These are phyloP conservation scores for Oncorhynchus mykiss DNA, from an alignment of 2,113 vertebrate species.

Conservation along the genomic window DNA sequence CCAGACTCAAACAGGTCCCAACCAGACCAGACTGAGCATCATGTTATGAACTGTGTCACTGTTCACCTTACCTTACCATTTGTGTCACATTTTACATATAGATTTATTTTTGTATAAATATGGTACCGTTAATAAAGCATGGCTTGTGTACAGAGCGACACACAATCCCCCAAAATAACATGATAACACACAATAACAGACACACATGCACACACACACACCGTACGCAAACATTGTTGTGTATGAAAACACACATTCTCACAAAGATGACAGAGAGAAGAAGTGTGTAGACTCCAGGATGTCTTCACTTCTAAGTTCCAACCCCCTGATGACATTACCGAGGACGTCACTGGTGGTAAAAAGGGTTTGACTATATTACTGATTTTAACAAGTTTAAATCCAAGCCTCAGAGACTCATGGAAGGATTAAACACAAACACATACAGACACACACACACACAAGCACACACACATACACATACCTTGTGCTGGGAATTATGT, in stretches of 20 bases:
- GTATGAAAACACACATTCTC: slow-evolving; percentile 55
- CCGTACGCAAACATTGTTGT: slow-evolving; percentile 22
- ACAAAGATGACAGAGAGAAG: background rate
- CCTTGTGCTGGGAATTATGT: slow-evolving; percentile 42
- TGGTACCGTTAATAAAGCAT: slow-evolving; percentile 45
- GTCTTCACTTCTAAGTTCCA: too few relatives aligned
- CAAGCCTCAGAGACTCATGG: background rate
- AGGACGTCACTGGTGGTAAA: background rate
- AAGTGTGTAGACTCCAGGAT: background rate
- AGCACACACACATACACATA: slow-evolving; percentile 13
- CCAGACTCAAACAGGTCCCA: slow-evolving; percentile 61
- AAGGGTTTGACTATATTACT: background rate
- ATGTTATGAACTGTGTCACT: slow-evolving; percentile 53
- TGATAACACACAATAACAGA: slow-evolving; percentile 24
- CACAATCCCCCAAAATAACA: slow-evolving; percentile 33
- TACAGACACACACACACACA: slow-evolving; percentile 13
- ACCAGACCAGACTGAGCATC: slow-evolving; percentile 43
- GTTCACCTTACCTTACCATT: slow-evolving; percentile 32
- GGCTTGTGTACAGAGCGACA: slow-evolving; percentile 32
- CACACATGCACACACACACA: too few relatives aligned
- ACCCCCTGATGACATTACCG: background rate
- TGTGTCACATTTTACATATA: slow-evolving; percentile 67
- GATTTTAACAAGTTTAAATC: background rate
- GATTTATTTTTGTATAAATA: slow-evolving; percentile 72
- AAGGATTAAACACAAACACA: slow-evolving; percentile 10